phyloP scores from a whole-genome alignment of 1,140 invertebrate species.

The Akabosia matsudoensis region DNA sequence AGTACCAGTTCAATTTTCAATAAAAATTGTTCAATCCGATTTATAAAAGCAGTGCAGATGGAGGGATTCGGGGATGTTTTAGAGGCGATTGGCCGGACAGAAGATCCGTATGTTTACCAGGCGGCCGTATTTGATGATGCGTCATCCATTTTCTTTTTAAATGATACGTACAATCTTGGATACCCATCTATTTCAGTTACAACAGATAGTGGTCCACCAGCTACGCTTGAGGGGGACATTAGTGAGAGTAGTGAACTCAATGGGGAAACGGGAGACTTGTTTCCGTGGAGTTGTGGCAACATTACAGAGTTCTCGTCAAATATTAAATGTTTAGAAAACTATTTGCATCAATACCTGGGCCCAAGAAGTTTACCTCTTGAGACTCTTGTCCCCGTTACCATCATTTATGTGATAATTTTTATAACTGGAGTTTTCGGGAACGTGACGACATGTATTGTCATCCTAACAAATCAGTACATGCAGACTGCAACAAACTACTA shows the following conservation, averaged over 20 bases:
- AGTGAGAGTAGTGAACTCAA: not conserved
- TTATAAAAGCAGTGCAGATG: not conserved
- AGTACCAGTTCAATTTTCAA: not conserved
- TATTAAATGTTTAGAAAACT: not conserved
- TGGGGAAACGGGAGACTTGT: not conserved
- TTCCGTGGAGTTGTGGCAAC: not conserved
- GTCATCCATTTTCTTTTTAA: not conserved
- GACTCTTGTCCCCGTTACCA: constrained; percentile 50
- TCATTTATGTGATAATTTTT: constrained; percentile 54
- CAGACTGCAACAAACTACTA: constrained; percentile 89
- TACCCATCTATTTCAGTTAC: not conserved
- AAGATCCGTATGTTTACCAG: not conserved
- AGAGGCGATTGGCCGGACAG: not conserved
- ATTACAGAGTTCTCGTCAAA: constrained; percentile 4
- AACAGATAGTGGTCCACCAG: not conserved
- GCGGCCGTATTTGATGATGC: not conserved
- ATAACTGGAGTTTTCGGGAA: constrained; percentile 49
- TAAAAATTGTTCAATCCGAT: not conserved
- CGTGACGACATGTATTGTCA: constrained; percentile 38
- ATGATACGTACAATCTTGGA: not conserved
- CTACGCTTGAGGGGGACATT: not conserved
- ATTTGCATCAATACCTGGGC: constrained; percentile 10
- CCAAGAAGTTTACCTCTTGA: constrained; percentile 5
- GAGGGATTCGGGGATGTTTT: not conserved
- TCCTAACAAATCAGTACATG: constrained; percentile 57